Evolutionary conservation across 2,797 vertebrate genomes (phyloP), one percentile per base, ranked within the genome.

Genomic region (Sebastes hubbsi): DNA sequence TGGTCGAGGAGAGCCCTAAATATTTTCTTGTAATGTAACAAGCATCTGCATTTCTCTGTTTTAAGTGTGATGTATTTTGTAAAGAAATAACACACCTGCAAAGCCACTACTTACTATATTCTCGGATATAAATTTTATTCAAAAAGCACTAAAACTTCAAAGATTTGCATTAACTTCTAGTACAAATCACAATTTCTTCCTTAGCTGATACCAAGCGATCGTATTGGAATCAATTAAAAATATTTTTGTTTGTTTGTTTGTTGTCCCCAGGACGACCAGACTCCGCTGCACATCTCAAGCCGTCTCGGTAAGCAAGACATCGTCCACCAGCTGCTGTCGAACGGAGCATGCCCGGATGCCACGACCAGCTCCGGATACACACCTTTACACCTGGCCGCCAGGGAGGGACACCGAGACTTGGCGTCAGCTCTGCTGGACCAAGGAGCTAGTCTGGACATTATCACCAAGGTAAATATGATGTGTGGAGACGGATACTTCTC

Each of bases 291-390:
- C 91, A 99, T 99, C 87, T 96, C 98, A 7, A 98, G 98, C 63
- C 97, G 98, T 4, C 90, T 99, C 46, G 99, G 98, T 4, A 99
- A 99, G 84, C 97, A 96, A 0, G 98, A 99, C 78, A 99, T 99
- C 14, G 97, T 99, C 16, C 97, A 97, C 75, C 97, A 97, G 94
- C 93, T 99, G 65, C 89, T 99, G 46, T 95, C 96, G 64, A 97
- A 97, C 60, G 97, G 97, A 61, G 98, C 98, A 0, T 96, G 92
- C 27, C 96, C 98, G 0, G 98, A 99, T 0, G 95, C 98, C 78
- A 96, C 96, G n/a, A 99, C 98, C 0, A 97, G 96, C 0, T 98
- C 98, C 0, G 98, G 99, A 22, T 99, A 99, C 89, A 99, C 98
- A 0, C 97, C 99, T 0, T 86, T 99, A 42, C 98, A 99, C 90